Conservation (phyloP, 1,140 invertebrate species). For the Heterodera schachtii region DNA sequence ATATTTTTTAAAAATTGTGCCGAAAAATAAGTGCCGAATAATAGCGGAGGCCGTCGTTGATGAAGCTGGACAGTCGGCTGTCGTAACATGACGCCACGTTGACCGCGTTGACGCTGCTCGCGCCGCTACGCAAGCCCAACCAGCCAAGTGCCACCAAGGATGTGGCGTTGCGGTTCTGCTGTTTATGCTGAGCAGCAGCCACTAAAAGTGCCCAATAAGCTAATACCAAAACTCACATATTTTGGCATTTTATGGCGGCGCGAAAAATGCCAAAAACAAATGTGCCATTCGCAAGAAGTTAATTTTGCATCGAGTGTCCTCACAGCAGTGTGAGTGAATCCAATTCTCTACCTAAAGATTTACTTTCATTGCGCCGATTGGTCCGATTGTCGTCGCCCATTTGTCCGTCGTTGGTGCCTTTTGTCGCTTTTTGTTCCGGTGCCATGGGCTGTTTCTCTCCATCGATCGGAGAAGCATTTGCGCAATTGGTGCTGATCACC, state of each 20-base stretch:
- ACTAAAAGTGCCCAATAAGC: background rate
- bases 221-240: no score
- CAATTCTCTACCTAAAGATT: background rate
- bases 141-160: background rate
- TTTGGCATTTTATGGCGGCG: no score
- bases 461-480: background rate
- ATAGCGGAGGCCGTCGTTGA: conserved; percentile 26
- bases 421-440: background rate
- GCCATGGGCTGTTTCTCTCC: background rate
- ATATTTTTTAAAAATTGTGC: background rate
- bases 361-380: background rate
- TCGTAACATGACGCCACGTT: conserved; percentile 66
- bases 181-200: background rate
- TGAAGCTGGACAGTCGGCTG: conserved; percentile 11
- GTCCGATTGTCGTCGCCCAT: background rate
- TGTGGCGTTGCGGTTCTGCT: background rate
- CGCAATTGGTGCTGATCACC: background rate
- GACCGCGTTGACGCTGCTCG: background rate
- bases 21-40: conserved; percentile 2
- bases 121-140: background rate
- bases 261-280: no score
- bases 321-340: no score
- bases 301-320: no score
- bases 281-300: no score
- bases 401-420: background rate